Base-by-base conservation (phyloP, 30 jellyfish, hydroid and myxozoan species). In the Catostylus mosaicus region DNA sequence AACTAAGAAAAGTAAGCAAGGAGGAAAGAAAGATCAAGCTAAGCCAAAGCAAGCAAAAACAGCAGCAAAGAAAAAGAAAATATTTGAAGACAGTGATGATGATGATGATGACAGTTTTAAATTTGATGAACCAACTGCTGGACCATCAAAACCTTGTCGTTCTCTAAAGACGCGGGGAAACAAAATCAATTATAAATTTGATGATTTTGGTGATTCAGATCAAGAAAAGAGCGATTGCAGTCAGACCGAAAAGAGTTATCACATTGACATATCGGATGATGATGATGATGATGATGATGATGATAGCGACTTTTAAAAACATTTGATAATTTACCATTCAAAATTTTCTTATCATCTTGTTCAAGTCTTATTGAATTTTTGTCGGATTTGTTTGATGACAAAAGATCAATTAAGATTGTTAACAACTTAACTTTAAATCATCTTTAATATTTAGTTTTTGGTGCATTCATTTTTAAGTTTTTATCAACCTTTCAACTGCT, bases 91-190 rank as follows among this genome's bases (percentile, higher is more conserved):
- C 80, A 78, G 90, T 46, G 85, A 81, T 46, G 89, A 47, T 38
- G 97, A 88, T 27, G 95, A 86, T 9, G 97, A 90, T 23, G 96
- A 85, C 60, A 79, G 35, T 33, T 92, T 68, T 83, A 65, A 65
- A 30, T 35, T 63, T 68, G 86, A 67, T 35, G 90, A 82, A 22
- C 50, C 75, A 5, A 30, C 7, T 8, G 40, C 52, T 2, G 72
- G 75, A 4, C 90, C 90, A 9, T 36, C 90, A 14, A 79, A 63
- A 32, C 82, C 90, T 18, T 20, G 40, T 1, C 26, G 82, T 2
- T 24, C 90, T 33, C 66, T 73, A 0, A 54, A 75, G 6, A 32
- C 40, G 11, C 80, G 90, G 34, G 77, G 57, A 18, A 45, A 24
- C 30, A 61, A 35, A 54, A 24, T 67, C 18, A 43, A 30, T 9